Base-by-base conservation (phyloP, 2,113 vertebrate genomes). In the Ahaetulla prasina region DNA sequence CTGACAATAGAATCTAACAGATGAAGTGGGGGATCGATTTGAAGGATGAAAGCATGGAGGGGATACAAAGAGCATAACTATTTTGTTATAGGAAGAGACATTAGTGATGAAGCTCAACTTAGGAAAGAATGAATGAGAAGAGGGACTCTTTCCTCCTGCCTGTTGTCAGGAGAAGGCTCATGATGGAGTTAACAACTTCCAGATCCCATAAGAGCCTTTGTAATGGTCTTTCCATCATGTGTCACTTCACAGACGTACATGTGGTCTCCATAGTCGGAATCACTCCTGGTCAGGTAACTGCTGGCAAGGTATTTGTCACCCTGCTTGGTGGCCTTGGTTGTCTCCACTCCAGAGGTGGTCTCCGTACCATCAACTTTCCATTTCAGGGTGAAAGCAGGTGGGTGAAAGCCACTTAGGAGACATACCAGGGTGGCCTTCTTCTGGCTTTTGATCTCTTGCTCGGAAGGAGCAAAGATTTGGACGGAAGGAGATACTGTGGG, bases 281-380 rank as follows among this genome's bases (percentile, higher is more conserved):
- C 35, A 25, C 0, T 45, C 74, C 55, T 0, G 1, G 2, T 47
- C 52, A 91, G 39, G 74, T 91, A 91, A 47, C 90, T 91, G 90
- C 74, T 91, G 50, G 74, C 50, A 3, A 47, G 0, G 1, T 91
- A 85, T 9, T 89, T 95, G 68, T 88, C 93, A 27, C 74, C 30
- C 57, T 95, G 94, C 20, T 94, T 94, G 92, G 89, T 90, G 60
- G 80, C 50, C 35, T 0, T 45, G 47, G 90, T 89, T 8, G 93
- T 95, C 91, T 95, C 80, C 35, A 96, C 93, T 1, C 94, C 95
- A 2, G 57, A 35, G 4, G 91, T 90, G 89, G 89, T 39, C 18
- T 45, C 1, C 12, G 0, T 53, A 18, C 93, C 93, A 45, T 95
- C 93, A 68, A 91, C 93, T 20, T n/a, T 52, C 96, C 96, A 97